phyloP scores from a whole-genome alignment of 2,888 invertebrate species.

The Leucophora obtusa region DNA sequence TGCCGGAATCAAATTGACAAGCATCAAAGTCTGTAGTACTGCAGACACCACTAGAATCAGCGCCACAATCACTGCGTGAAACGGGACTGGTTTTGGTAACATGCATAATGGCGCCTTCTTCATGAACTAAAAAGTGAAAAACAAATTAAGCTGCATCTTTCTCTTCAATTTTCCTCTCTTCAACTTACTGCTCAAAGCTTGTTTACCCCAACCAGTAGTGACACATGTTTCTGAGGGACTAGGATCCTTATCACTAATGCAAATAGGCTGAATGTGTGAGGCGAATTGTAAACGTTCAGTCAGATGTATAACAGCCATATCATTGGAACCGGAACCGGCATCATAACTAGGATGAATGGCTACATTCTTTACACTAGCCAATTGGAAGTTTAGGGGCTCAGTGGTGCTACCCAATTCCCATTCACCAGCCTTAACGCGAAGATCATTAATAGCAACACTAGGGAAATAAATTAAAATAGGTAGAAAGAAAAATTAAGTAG shows the following conservation, averaged over 20 bases:
- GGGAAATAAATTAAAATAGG: neutral
- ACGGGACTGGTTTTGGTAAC: slow-evolving; percentile 84
- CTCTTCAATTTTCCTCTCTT: neutral
- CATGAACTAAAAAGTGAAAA: slow-evolving; percentile 81
- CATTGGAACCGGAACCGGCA: slow-evolving; percentile 82
- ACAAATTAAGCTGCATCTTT: neutral
- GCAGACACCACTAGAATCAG: slow-evolving; percentile 80
- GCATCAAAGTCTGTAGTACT: slow-evolving; percentile 85
- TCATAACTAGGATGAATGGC: slow-evolving; percentile 85
- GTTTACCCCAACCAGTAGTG: slow-evolving; percentile 91
- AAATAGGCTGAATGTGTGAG: slow-evolving; percentile 87
- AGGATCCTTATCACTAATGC: slow-evolving; percentile 83
- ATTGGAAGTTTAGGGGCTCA: slow-evolving; percentile 89
- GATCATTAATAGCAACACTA: slow-evolving; percentile 78
- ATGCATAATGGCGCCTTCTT: slow-evolving; percentile 87
- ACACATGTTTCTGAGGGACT: slow-evolving; percentile 82
- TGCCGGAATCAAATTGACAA: slow-evolving; percentile 89
- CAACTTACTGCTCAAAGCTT: slow-evolving; percentile 85
- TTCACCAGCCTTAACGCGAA: slow-evolving; percentile 89
- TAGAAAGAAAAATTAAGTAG: neutral
- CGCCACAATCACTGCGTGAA: slow-evolving; percentile 79
- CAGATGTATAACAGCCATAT: slow-evolving; percentile 86
- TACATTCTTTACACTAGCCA: slow-evolving; percentile 85
- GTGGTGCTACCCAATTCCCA: slow-evolving; percentile 90
- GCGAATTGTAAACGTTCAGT: slow-evolving; percentile 83